phyloP scores from a whole-genome alignment of 2,797 vertebrate species.

The Urophycis tenuis region DNA sequence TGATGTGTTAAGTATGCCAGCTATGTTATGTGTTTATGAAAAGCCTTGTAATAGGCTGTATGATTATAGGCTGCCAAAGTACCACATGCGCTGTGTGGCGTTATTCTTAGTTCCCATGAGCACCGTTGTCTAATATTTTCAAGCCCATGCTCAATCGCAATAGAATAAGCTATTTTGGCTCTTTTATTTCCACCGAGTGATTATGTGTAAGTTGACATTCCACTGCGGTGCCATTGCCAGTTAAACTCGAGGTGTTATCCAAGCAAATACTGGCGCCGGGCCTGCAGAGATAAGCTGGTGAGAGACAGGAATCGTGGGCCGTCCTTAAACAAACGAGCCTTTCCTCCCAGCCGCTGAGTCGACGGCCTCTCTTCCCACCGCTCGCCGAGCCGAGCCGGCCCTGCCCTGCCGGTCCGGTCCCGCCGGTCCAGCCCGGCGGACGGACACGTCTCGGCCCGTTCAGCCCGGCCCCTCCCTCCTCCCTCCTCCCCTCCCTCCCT shows the following conservation, averaged over 20 bases:
- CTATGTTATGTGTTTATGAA: not conserved
- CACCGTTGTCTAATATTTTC: not conserved
- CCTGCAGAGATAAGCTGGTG: not conserved
- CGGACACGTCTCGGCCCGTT: not conserved
- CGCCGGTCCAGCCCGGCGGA: not conserved
- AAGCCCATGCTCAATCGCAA: not conserved
- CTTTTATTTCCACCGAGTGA: not conserved
- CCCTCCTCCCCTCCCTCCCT: not conserved
- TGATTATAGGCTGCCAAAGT: not conserved
- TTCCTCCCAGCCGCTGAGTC: not conserved
- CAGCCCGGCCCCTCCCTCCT: not conserved
- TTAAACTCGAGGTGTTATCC: not conserved
- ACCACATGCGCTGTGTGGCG: not conserved
- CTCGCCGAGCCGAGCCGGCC: not conserved
- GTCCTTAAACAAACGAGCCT: not conserved
- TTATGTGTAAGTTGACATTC: slow-evolving; percentile 1
- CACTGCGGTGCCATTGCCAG: not conserved
- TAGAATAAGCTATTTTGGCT: not conserved
- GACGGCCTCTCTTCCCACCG: not conserved
- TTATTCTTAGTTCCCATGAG: not conserved
- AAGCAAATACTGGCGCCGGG: not conserved
- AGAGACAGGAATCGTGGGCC: not conserved
- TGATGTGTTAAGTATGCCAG: not conserved
- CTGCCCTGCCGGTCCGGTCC: not conserved
- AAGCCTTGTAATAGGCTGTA: not conserved